Evolutionary conservation across 2,797 vertebrate genomes (phyloP).

Genomic region (Poeciliopsis presidionis): DNA sequence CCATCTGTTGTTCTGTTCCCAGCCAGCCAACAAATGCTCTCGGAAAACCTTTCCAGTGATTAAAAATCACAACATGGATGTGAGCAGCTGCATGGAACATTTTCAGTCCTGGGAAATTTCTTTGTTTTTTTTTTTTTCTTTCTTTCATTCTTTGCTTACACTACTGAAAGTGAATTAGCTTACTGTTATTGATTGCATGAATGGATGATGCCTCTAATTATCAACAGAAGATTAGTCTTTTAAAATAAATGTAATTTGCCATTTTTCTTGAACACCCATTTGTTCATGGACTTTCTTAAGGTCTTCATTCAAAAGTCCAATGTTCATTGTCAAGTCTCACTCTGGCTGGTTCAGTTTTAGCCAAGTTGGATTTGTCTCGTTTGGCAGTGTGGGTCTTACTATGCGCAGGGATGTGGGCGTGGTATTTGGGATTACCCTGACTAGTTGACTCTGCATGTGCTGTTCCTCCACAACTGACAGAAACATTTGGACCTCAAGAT

Average conservation of each 20-base stretch:
- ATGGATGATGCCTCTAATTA: constrained; percentile 56
- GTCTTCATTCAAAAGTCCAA: no score
- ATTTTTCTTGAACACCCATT: constrained; percentile 23
- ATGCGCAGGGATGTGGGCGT: no score
- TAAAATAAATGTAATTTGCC: constrained; percentile 34
- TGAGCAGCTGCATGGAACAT: constrained; percentile 45
- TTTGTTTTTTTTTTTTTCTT: constrained; percentile 30
- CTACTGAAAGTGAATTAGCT: constrained; percentile 34
- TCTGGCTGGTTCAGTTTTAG: no score
- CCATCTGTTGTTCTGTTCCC: constrained; percentile 66
- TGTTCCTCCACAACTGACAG: no score
- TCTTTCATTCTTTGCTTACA: constrained; percentile 43
- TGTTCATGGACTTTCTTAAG: constrained; percentile 16
- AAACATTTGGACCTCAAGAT: no score
- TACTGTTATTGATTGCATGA: constrained; percentile 36
- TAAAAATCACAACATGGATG: constrained; percentile 62
- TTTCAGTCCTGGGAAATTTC: not conserved
- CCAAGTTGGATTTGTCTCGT: no score
- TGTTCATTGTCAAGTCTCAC: no score
- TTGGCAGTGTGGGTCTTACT: no score
- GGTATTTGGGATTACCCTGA: no score
- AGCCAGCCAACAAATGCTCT: constrained; percentile 39
- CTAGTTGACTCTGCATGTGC: no score
- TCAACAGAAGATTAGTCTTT: constrained; percentile 55
- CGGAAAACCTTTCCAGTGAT: constrained; percentile 59